phyloP scores from a whole-genome alignment of 2,888 invertebrate species.

The Tenthredo scrophulariae region DNA sequence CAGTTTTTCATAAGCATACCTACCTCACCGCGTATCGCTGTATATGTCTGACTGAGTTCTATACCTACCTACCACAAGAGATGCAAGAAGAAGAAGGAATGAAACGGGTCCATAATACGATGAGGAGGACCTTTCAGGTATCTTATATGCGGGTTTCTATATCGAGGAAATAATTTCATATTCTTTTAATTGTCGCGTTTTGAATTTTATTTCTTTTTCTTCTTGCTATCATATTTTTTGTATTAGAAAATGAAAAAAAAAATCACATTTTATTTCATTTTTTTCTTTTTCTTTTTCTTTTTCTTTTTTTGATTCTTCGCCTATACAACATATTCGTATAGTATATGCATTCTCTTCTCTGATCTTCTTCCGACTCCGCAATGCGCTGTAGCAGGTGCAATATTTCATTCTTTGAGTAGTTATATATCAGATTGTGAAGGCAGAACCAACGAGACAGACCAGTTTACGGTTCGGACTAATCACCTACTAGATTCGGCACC shows the following conservation, averaged over 20 bases:
- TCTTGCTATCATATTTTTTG: background rate
- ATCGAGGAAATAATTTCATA: background rate
- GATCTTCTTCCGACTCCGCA: background rate
- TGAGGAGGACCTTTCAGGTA: background rate
- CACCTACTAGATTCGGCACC: slow-evolving; percentile 45
- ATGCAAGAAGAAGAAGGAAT: slow-evolving; percentile 8
- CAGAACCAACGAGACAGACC: background rate
- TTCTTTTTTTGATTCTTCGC: background rate
- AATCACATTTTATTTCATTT: background rate
- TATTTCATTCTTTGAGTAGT: slow-evolving; percentile 13
- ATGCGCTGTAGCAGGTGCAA: slow-evolving; percentile 59
- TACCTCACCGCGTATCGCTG: slow-evolving; percentile 40
- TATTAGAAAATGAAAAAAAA: background rate
- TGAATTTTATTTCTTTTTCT: background rate
- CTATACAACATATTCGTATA: background rate
- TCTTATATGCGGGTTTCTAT: background rate
- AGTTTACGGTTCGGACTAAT: slow-evolving; percentile 23
- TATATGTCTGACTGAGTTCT: slow-evolving; percentile 8
- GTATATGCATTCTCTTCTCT: background rate
- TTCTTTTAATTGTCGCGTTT: background rate
- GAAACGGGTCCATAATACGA: background rate
- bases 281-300: background rate
- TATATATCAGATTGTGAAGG: background rate
- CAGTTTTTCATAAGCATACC: slow-evolving; percentile 52
- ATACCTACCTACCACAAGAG: slow-evolving; percentile 15